Evolutionary conservation across 2,797 vertebrate species (phyloP).

Genomic region (Epinephelus awoara): DNA sequence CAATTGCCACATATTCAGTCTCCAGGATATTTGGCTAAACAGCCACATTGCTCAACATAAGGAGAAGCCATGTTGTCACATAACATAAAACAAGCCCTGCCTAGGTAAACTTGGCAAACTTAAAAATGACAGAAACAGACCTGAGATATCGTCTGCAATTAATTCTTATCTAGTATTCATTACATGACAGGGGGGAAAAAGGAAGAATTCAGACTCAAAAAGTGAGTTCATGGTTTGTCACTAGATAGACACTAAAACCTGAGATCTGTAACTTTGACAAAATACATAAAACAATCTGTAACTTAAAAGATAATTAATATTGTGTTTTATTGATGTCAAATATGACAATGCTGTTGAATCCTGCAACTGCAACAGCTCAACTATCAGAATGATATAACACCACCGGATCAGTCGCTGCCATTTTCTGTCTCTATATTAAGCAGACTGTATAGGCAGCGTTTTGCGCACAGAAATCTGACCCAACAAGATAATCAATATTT

Average conservation of each 20-base stretch:
- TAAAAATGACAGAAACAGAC: neutral
- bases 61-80: slow-evolving; percentile 3
- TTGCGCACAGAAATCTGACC: neutral
- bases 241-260: neutral
- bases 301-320: neutral
- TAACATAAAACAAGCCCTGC: neutral
- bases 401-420: too few relatives aligned
- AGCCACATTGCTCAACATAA: slow-evolving; percentile 26
- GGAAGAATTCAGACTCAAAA: neutral
- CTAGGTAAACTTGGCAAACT: neutral
- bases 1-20: slow-evolving; percentile 15
- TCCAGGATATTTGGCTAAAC: slow-evolving; percentile 34
- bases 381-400: too few relatives aligned
- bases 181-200: neutral
- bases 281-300: neutral
- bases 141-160: neutral
- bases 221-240: neutral
- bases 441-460: neutral
- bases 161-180: neutral
- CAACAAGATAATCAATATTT: neutral
- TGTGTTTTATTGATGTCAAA: too few relatives aligned
- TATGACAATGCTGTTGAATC: too few relatives aligned
- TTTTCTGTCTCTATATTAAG: neutral
- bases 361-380: too few relatives aligned
- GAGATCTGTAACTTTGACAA: too few relatives aligned